Base-by-base conservation (phyloP, 2,888 invertebrate genomes). In the Drosophila leonis region DNA sequence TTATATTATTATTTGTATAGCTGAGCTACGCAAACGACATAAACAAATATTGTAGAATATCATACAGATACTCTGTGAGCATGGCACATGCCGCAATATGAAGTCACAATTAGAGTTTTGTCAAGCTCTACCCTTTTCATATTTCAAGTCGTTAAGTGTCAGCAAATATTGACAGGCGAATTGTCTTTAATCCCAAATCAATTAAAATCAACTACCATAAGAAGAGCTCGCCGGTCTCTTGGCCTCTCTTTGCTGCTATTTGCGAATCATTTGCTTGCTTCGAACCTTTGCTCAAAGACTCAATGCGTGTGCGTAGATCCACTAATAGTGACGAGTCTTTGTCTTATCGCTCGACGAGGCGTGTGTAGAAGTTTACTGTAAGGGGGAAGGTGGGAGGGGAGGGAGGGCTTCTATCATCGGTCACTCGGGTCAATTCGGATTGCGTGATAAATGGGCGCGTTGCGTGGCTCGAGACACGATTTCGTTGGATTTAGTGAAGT, bases 371-470 rank as follows among this genome's bases (percentile, higher is more conserved):
- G 64, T 5, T n/a, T 9, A 29, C n/a, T 5, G 44, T 44, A 10
- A n/a, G 5, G 24, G 4, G n/a, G 44, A 1, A 10, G 8, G 18
- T 48, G 54, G 44, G 7, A 8, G 8, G 9, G 20, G 48, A 54
- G 10, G 12, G 8, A 27, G 33, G 27, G 5, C 35, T 52, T 54
- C 39, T 39, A 54, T 54, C 66, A 59, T 39, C 87, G 89, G 88
- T 87, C 84, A 83, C 76, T 76, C 72, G 79, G 84, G 90, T 84
- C 84, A 89, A 59, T 73, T 75, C 70, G 75, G 68, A 84, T 85
- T 90, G 85, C 75, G 90, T 87, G 90, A 90, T 90, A 88, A 85
- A 90, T 82, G 85, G 88, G 75, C 64, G 67, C 82, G 80, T 85
- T 84, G 88, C 83, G 72, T 88, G 83, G 85, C 84, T 75, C 64